Evolutionary conservation across 2,888 invertebrate species (phyloP), one percentile per base, ranked within the genome.

Genomic region (Geotrupes spiniger): DNA sequence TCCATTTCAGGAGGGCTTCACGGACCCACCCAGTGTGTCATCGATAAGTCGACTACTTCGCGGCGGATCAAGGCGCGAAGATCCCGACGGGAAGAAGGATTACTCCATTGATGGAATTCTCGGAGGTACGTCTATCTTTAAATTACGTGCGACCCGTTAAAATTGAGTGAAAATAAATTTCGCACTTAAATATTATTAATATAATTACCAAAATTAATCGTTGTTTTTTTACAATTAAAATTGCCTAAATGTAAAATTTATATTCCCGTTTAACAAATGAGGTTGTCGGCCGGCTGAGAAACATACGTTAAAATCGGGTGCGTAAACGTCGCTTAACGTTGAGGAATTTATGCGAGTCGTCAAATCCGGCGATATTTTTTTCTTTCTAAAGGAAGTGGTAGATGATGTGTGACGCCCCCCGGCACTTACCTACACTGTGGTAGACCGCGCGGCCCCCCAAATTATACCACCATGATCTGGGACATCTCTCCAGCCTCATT

Each of bases 21-120:
- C 92, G 72, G 94, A 95, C 11, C 49, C 92, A 1, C 97, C 97
- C 14, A 95, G 93, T 52, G 92, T 94, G 62, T 92, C 92, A 72
- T 93, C 94, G 57, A 96, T 97, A 74, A 93, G 92, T 70, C 84
- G 96, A 60, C 82, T 95, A 44, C 81, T 96, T 63, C 81, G 94
- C 58, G 90, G 89, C 65, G 49, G 49, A 41, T 86, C 86, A 61
- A 60, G 71, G 40, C 80, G 85, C 57, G 89, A 89, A 63, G 88
- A 88, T 72, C 80, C 84, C 64, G 91, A 91, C 72, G 45, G 45
- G 21, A 84, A 85, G 68, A 87, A 90, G 73, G 83, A 84, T 69
- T 84, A 86, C 70, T 83, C 83, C 31, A 86, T 85, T 64, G 82
- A 85, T 62, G 84, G 84, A 47, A 86, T 86, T 59, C 76, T 85